Conservation (phyloP, 2,888 invertebrate species). For the Lithophane leautieri region DNA sequence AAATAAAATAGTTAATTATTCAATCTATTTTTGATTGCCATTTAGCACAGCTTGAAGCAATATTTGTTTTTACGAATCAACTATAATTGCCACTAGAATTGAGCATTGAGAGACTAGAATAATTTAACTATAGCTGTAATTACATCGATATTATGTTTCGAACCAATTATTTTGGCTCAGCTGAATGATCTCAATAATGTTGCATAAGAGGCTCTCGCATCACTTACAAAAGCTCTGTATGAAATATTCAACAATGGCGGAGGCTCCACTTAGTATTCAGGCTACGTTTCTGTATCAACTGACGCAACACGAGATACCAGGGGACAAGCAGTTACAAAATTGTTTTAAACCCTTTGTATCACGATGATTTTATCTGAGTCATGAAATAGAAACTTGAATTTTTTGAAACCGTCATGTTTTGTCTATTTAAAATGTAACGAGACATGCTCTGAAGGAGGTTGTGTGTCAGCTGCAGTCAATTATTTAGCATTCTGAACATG, state of each 20-base stretch:
- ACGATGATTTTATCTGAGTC: constrained; percentile 64
- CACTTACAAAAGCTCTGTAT: constrained; percentile 73
- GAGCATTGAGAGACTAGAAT: constrained; percentile 35
- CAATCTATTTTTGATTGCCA: constrained; percentile 53
- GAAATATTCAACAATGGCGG: constrained; percentile 81
- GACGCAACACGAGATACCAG: constrained; percentile 79
- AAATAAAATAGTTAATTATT: constrained; percentile 54
- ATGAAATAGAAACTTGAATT: constrained; percentile 64
- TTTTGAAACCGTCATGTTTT: constrained; percentile 57
- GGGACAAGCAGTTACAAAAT: constrained; percentile 64
- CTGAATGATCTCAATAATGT: constrained; percentile 54
- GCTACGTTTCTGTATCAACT: constrained; percentile 76
- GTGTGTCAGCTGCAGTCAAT: constrained; percentile 48
- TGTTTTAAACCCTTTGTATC: constrained; percentile 61
- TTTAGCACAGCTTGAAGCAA: constrained; percentile 46
- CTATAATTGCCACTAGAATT: constrained; percentile 62
- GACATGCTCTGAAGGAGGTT: constrained; percentile 43
- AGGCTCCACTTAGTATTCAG: constrained; percentile 83
- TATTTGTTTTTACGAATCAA: constrained; percentile 63
- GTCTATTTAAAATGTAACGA: constrained; percentile 57
- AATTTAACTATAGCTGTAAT: constrained; percentile 31
- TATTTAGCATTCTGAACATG: constrained; percentile 52
- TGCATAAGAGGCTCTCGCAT: constrained; percentile 63
- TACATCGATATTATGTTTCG: constrained; percentile 42
- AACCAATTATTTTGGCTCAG: constrained; percentile 51